Evolutionary conservation across 35 echinoderm and acorn worm species (phyloP), one percentile per base, ranked within the genome.

Genomic region (Apostichopus californicus): DNA sequence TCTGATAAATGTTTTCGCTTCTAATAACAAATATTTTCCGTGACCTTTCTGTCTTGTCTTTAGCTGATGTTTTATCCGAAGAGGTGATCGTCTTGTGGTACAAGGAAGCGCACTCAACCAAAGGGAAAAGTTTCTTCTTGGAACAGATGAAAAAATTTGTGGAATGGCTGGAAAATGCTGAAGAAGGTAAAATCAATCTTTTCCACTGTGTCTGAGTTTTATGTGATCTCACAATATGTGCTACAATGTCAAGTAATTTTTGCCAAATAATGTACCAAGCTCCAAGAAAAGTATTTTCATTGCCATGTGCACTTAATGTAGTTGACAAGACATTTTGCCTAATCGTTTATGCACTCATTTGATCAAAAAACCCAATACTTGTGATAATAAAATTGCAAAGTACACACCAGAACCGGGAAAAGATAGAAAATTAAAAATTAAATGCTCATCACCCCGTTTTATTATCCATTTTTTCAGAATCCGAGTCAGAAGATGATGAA

Each of bases 111-210:
- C 95, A 96, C 56, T 71, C 91, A 26, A 55, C 89, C 61, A 96
- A 96, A 79, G 95, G 95, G 56, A 96, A 96, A 79, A 94, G 92
- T 83, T 90, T 96, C 82, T 96, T 96, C 77, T 59, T 92, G 7
- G 77, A 92, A 26, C 92, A 94, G 78, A 94, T 90, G 56, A 79
- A 70, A 68, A 87, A 96, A 61, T 94, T 96, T 92, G 92, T 96
- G 63, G 95, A 96, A 90, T 96, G 95, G 95, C 71, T 96, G 87
- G 63, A 96, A 57, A 94, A 94, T 92, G 95, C 95, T 63, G 95
- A 96, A 64, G 95, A 96, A 86, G 95, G 93, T 94, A 66, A 87
- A 9, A 9, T 61, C 8, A 0, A 61, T 61, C 58, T 61, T 61
- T 61, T 8, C 58, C 7, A 12, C 12, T 61, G 8, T 61, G 58